Percentiles rank a stretch among this genome's conserved stretches.
phyloP scores from a whole-genome alignment of 2,113 vertebrate species.

The Nycticebus coucang region DNA sequence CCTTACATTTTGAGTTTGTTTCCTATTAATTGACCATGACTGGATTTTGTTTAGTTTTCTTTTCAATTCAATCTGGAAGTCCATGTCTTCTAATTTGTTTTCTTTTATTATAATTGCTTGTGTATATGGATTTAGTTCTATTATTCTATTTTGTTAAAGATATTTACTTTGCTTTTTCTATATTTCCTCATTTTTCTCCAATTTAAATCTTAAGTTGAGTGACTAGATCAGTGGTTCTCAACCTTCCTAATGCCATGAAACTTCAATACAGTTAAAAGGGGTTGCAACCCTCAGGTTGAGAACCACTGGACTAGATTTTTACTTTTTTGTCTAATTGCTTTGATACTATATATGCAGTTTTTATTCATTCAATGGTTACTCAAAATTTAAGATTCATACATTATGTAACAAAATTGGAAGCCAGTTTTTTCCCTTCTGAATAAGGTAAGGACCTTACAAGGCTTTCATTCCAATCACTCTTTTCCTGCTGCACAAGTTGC shows the following conservation, averaged over 20 bases:
- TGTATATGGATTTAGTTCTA: background rate
- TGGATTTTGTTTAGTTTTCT: background rate
- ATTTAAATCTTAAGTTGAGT: background rate
- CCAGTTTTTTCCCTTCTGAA: background rate
- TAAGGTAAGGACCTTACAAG: background rate
- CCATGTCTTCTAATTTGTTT: background rate
- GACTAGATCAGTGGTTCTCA: too few relatives aligned
- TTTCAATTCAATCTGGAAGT: background rate
- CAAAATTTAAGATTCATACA: background rate
- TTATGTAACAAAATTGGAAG: background rate
- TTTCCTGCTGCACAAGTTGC: background rate
- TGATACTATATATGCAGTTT: background rate
- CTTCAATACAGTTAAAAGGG: too few relatives aligned
- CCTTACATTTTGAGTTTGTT: background rate
- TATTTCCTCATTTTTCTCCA: background rate
- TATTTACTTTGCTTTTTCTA: background rate
- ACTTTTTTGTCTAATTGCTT: background rate
- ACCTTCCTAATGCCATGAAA: too few relatives aligned
- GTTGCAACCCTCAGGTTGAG: too few relatives aligned
- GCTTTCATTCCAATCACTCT: background rate
- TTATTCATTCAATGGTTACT: background rate
- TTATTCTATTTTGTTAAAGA: background rate
- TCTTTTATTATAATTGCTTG: background rate
- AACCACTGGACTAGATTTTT: background rate
- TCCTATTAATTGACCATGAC: background rate